A percentile compares a stretch with the other conserved stretches of the same genome.
phyloP scores from a whole-genome alignment of 2,113 vertebrate species.

The Pantherophis guttatus region DNA sequence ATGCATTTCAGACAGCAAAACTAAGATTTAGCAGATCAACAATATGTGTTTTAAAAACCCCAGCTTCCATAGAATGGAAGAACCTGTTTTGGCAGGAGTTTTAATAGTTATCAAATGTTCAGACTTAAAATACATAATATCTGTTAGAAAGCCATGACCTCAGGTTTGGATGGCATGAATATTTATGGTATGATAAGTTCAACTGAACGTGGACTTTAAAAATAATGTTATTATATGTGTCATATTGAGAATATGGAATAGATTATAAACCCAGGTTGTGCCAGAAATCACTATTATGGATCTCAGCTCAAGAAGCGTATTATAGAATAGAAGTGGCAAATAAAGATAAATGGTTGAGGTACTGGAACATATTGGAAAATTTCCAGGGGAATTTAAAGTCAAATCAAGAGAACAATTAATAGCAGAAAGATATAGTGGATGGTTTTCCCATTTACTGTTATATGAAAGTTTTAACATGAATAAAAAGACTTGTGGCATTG shows the following conservation, averaged over 20 bases:
- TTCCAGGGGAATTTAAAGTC: background rate
- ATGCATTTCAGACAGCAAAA: background rate
- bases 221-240: background rate
- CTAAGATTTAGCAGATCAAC: background rate
- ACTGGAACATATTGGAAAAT: background rate
- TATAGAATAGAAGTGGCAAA: background rate
- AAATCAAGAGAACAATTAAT: background rate
- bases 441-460: background rate
- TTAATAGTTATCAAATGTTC: background rate
- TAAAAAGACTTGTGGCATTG: background rate
- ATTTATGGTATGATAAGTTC: background rate
- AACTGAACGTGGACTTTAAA: background rate
- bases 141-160: background rate
- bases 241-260: background rate
- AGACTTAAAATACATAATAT: background rate
- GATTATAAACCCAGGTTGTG: background rate
- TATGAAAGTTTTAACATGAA: background rate
- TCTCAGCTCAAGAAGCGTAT: background rate
- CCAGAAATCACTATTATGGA: background rate
- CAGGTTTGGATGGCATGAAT: background rate
- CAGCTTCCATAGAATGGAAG: background rate
- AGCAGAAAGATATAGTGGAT: background rate
- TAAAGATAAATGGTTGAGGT: background rate
- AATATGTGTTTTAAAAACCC: background rate
- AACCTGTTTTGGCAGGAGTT: background rate